Percentiles rank a stretch among this genome's conserved stretches.
Conservation (phyloP, 30 jellyfish, hydroid and myxozoan species). For the Pelagia noctiluca region DNA sequence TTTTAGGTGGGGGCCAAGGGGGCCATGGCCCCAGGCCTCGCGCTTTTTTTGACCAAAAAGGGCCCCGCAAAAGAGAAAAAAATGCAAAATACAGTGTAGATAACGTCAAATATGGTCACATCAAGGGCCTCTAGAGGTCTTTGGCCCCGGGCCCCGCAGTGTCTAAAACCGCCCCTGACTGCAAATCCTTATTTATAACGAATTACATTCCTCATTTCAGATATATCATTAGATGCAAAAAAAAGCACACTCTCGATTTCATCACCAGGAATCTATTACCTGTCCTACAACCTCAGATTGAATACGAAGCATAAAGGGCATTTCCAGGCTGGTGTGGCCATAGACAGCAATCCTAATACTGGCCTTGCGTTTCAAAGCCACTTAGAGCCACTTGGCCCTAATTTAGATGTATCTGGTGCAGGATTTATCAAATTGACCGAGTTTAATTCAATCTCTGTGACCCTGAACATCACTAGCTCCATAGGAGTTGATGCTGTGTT, state of each 20-base stretch:
- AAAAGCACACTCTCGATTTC: not conserved
- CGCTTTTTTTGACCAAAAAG: no score
- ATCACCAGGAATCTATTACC: conserved; percentile 51
- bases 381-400: conserved; percentile 7
- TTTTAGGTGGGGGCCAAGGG: no score
- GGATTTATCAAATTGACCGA: conserved; percentile 50
- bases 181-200: not conserved
- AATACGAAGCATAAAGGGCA: not conserved
- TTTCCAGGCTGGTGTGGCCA: conserved; percentile 30
- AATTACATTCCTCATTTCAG: conserved; percentile 9
- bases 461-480: not conserved
- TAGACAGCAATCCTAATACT: conserved; percentile 19
- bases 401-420: conserved; percentile 27
- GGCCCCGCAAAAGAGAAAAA: no score
- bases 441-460: conserved; percentile 45
- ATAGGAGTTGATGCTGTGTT: not conserved
- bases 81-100: no score
- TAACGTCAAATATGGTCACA: no score
- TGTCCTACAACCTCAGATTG: conserved; percentile 48
- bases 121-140: no score
- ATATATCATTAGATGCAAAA: conserved; percentile 8
- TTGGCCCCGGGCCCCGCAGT: no score
- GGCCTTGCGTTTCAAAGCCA: conserved; percentile 31
- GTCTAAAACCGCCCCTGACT: no score
- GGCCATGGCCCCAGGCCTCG: no score